Conservation (phyloP, 2,888 invertebrate genomes). For the Hermaeophaga mercurialis region DNA sequence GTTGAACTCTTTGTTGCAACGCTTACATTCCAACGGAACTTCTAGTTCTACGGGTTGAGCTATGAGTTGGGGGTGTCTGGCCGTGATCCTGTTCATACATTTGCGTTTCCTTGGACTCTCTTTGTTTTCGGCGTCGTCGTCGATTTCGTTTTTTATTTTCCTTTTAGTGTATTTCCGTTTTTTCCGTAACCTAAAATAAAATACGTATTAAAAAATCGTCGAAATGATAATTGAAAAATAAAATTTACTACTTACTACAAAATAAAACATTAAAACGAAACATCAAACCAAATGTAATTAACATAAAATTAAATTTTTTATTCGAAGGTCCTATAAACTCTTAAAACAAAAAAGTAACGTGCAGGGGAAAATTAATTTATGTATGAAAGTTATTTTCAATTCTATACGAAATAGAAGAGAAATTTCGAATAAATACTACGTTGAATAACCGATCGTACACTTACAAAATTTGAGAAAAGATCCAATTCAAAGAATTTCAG, state of each 20-base stretch:
- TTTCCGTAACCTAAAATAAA: slow-evolving; percentile 20
- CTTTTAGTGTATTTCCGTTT: slow-evolving; percentile 24
- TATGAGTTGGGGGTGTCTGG: slow-evolving; percentile 25
- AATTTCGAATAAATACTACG: too few species aligned
- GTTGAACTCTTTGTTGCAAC: slow-evolving; percentile 62
- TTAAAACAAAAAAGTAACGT: too few species aligned
- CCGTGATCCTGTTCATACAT: slow-evolving; percentile 2
- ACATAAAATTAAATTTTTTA: too few species aligned
- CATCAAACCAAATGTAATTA: not conserved
- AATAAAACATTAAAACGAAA: not conserved
- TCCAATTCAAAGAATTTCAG: too few species aligned
- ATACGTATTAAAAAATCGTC: slow-evolving; percentile 8
- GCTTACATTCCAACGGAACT: slow-evolving; percentile 59
- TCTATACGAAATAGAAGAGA: too few species aligned
- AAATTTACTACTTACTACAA: slow-evolving; percentile 15
- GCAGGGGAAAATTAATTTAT: too few species aligned
- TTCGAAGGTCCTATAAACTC: too few species aligned
- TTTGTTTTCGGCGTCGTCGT: slow-evolving; percentile 45
- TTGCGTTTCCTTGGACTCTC: slow-evolving; percentile 27
- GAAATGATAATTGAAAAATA: not conserved
- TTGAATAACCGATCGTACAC: too few species aligned
- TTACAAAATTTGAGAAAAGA: too few species aligned
- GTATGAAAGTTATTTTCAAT: too few species aligned
- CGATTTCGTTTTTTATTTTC: slow-evolving; percentile 14
- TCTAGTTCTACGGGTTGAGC: slow-evolving; percentile 43